Base-by-base conservation (phyloP, 1,140 invertebrate genomes). In the Tetragonula clypearis region DNA sequence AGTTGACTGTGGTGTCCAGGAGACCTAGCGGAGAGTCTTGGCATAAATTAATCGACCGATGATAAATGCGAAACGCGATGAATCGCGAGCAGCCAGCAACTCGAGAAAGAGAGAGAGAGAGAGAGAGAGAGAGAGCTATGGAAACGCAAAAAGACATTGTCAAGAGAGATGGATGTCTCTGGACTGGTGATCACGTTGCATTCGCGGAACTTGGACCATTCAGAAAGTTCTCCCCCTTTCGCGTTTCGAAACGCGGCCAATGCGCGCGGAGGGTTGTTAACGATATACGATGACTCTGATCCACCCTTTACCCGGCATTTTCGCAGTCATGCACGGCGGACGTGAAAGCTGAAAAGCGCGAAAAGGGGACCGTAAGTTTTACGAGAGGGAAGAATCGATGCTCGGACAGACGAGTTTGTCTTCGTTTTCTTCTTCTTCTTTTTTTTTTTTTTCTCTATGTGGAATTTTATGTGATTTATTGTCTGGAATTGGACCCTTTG, bases 41-140 rank as follows among this genome's bases (percentile, higher is more conserved):
- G 91, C 89, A 89, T 91, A 88, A 92, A 92, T 92, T 91, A 92
- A 92, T 92, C 87, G 91, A 92, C 88, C 83, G 81, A 92, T 92
- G 91, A 92, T 92, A 91, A 92, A 92, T 92, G 85, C 85, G 86
- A 87, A 82, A 85, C 62, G 76, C 84, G 86, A 71, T 73, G 88
- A 85, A 82, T 84, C 87, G 81, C 69, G 82, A 73, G 79, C 60
- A 53, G 60, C 26, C 73, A 62, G 14, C 35, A 30, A 23, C n/a
- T 14, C 12, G 30, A 19, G 12, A 55, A 1, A 58, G 58, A 11
- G n/a, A n/a, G n/a, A n/a, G 21, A 23, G 58, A 12, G 19, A 23
- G 58, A 23, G 5, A 60, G 23, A 62, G 23, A 62, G 60, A 12
- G 23, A 60, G 58, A 23, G 58, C 5, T 11, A 62, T 26, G 66